Conservation (phyloP, 2,888 invertebrate genomes). For the Drosophila mulleri region DNA sequence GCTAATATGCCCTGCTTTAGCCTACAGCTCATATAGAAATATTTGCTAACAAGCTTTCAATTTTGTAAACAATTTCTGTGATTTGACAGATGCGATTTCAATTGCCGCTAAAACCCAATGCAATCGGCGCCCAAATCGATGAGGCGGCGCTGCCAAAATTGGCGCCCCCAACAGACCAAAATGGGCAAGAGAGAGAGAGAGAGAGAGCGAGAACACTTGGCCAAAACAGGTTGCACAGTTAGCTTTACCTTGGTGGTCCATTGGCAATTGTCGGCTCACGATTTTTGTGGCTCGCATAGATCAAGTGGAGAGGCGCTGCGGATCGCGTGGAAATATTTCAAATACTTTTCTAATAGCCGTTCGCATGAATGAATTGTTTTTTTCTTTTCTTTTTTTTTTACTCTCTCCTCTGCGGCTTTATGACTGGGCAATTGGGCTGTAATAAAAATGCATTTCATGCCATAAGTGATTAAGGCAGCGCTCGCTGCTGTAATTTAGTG, state of each 20-base stretch:
- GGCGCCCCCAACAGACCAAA: slow-evolving; percentile 11
- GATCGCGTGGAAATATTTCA: slow-evolving; percentile 73
- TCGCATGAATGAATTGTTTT: slow-evolving; percentile 64
- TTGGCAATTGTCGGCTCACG: slow-evolving; percentile 69
- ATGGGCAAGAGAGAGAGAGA: neutral
- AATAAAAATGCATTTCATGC: slow-evolving; percentile 58
- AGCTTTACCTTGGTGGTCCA: slow-evolving; percentile 64
- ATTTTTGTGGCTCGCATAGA: slow-evolving; percentile 55
- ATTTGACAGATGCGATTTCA: slow-evolving; percentile 62
- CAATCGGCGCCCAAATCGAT: slow-evolving; percentile 47
- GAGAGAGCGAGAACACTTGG: slow-evolving; percentile 13
- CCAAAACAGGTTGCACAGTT: slow-evolving; percentile 58
- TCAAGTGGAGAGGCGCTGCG: slow-evolving; percentile 35
- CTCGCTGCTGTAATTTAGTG: slow-evolving; percentile 26
- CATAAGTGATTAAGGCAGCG: slow-evolving; percentile 53
- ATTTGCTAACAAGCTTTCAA: slow-evolving; percentile 66
- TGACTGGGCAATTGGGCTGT: slow-evolving; percentile 39
- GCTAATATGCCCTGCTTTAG: neutral
- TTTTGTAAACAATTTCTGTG: slow-evolving; percentile 63
- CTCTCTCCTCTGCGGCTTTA: slow-evolving; percentile 14
- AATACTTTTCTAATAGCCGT: slow-evolving; percentile 74
- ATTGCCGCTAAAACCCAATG: slow-evolving; percentile 42
- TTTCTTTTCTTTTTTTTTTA: too few species aligned
- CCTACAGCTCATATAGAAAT: slow-evolving; percentile 23
- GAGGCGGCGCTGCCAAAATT: slow-evolving; percentile 63